A percentile compares a stretch with the other conserved stretches of the same genome.
Conservation (phyloP, 92 coral and sea anemone species). For the Zoanthus sociatus region DNA sequence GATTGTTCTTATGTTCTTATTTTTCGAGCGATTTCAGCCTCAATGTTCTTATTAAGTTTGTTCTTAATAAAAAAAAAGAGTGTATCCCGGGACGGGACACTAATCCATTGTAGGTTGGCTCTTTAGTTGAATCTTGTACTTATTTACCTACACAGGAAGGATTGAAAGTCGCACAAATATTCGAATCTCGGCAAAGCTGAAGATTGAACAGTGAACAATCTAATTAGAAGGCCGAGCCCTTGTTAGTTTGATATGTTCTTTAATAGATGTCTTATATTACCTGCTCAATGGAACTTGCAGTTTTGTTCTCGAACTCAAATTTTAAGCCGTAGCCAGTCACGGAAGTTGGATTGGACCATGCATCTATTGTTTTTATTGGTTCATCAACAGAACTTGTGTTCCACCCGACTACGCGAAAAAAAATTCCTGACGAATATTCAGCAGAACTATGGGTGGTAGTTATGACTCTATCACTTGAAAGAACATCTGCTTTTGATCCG, state of each 20-base stretch:
- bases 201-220: no score
- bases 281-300: constrained; percentile 6
- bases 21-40: no score
- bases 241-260: neutral
- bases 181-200: no score
- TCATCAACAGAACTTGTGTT: neutral
- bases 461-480: neutral
- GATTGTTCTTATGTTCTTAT: no score
- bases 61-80: no score
- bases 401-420: neutral
- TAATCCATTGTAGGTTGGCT: no score
- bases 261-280: neutral
- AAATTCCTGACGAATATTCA: neutral
- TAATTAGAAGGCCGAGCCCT: no score
- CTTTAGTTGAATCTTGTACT: no score
- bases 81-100: no score
- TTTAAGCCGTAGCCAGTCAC: constrained; percentile 27
- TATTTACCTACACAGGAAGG: no score
- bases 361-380: constrained; percentile 3
- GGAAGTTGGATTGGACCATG: constrained; percentile 9
- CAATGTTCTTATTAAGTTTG: no score
- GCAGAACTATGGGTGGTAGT: neutral
- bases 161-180: no score
- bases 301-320: constrained; percentile 25
- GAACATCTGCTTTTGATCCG: neutral